Evolutionary conservation across 2,797 vertebrate species (phyloP).

Genomic region (Rhincodon typus): DNA sequence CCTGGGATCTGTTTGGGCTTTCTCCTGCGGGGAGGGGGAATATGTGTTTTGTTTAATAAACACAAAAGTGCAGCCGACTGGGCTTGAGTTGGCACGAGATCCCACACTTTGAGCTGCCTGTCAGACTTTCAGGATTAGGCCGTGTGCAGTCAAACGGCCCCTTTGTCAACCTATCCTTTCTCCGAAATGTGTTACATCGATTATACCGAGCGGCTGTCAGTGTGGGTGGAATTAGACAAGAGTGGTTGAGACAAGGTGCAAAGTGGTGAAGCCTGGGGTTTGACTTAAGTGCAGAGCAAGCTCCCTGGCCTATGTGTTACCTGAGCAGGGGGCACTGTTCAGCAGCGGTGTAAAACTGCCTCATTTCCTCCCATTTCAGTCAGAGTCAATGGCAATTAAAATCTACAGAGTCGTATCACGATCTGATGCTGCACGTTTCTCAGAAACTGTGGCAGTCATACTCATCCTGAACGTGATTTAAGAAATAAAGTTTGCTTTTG

Average conservation of each 20-base stretch:
- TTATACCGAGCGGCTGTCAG: background rate
- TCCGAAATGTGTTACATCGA: too few relatives aligned
- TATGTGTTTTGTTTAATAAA: slow-evolving; percentile 34
- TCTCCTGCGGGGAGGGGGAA: background rate
- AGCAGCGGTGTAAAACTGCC: too few relatives aligned
- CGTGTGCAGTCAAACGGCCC: background rate
- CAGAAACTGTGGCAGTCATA: background rate
- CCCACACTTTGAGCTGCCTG: slow-evolving; percentile 3
- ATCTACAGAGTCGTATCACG: background rate
- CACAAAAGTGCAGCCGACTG: background rate
- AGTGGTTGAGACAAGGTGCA: background rate
- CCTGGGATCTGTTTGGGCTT: background rate
- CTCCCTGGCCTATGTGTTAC: background rate
- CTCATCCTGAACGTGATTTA: background rate
- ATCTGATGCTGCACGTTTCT: background rate
- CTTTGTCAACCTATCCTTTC: background rate
- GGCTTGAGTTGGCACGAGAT: background rate
- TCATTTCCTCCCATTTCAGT: background rate
- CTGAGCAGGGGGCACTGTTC: background rate
- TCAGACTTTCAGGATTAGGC: background rate
- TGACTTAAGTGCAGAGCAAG: background rate
- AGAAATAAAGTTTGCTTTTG: background rate
- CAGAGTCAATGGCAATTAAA: background rate
- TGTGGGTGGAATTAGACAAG: background rate
- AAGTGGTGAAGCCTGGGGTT: background rate